A percentile compares a stretch with the other conserved stretches of the same genome.
These are phyloP conservation scores for Cyrtonyx montezumae DNA, from an alignment of 2,113 vertebrate genomes.

Conservation along the genomic window DNA sequence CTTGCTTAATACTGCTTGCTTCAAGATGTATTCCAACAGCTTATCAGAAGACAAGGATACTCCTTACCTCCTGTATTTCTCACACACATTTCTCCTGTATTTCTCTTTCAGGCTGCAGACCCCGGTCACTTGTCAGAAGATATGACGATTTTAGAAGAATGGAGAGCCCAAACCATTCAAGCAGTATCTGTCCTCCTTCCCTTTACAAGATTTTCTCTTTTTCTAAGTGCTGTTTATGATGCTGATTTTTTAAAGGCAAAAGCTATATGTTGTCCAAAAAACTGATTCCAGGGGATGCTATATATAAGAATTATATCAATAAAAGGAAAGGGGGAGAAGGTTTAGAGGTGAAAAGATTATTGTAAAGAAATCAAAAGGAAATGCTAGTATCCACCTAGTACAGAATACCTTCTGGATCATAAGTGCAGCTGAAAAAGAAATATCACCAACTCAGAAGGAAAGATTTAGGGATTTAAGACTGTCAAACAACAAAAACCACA, in stretches of 20 bases:
- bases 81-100: no score
- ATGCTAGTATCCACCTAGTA: no score
- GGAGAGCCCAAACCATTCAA: not conserved
- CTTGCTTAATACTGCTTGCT: not conserved
- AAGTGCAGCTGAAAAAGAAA: not conserved
- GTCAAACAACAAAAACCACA: not conserved
- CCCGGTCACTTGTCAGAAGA: not conserved
- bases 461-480: not conserved
- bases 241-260: not conserved
- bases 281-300: not conserved
- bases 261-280: not conserved
- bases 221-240: not conserved
- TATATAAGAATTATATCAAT: not conserved
- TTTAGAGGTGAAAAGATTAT: not conserved
- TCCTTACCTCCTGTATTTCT: not conserved
- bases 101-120: not conserved
- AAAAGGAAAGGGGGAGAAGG: not conserved
- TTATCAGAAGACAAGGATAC: not conserved
- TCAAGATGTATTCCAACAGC: not conserved
- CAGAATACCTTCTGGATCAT: not conserved
- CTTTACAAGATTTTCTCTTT: not conserved
- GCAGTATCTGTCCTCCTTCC: not conserved
- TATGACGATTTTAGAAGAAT: accelerated
- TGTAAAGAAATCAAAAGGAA: not conserved
- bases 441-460: not conserved